Evolutionary conservation across 2,888 invertebrate species (phyloP), one percentile per base, ranked within the genome.

Genomic region (Griposia aprilina): DNA sequence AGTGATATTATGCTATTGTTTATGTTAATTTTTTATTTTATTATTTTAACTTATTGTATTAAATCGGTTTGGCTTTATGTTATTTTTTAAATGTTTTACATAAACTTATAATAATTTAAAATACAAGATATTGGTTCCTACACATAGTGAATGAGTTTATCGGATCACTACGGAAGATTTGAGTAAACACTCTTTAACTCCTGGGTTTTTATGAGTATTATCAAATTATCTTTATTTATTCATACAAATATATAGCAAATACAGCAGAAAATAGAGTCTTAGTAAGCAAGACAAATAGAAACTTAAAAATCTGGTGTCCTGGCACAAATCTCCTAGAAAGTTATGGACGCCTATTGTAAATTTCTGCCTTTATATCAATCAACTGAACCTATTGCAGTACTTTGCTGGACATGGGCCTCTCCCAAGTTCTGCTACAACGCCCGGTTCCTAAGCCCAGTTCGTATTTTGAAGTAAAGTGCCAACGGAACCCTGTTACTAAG

Each of bases 1-100:
- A 36, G 45, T 72, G 23, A 65, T n/a, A 10, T 67, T 45, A 55
- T 59, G 7, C 26, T 36, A 0, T 10, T 75, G 76, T 72, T 23
- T 57, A 20, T 15, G 20, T 20, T 48, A 71, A 63, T 26, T 30
- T 17, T 55, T 41, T 65, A 26, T 30, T 41, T 55, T 30, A 30
- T 50, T 55, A 17, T 52, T 36, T 63, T 23, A 76, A 48, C 20
- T 20, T 60, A n/a, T 20, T 6, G 7, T 26, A 20, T 26, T 20
- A 52, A 20, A 7, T 17, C 11, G 26, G 17, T 20, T 41, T 41
- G 5, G 17, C 17, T 48, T 36, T 26, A 50, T 30, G 23, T 23
- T 30, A 23, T 23, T 50, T 75, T 77, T 30, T 1, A 45, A 62
- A 30, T 62, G 7, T 36, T 63, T 55, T 45, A 3, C 15, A 6